Conservation (phyloP, 2,888 invertebrate species). For the Altica lythri region DNA sequence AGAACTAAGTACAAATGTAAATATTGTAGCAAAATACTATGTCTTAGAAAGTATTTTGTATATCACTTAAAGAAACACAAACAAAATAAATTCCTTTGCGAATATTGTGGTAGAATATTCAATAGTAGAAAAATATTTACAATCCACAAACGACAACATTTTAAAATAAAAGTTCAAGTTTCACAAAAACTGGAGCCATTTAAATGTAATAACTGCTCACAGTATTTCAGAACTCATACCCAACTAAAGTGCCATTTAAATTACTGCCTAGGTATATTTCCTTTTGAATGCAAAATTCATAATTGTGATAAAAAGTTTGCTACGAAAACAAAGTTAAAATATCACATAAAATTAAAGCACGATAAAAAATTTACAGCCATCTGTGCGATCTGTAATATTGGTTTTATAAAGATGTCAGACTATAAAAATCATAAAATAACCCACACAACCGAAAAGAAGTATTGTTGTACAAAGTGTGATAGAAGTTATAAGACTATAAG, state of each 20-base stretch:
- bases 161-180: constrained; percentile 17
- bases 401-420: constrained; percentile 54
- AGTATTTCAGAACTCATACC: constrained; percentile 50
- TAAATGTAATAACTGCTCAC: constrained; percentile 49
- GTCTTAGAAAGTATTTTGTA: constrained; percentile 44
- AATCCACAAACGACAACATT: constrained; percentile 37
- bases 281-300: constrained; percentile 47
- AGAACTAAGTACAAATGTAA: constrained; percentile 46
- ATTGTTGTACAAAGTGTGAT: constrained; percentile 50
- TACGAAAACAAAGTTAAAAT: constrained; percentile 51
- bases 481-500: constrained; percentile 55
- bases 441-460: constrained; percentile 55
- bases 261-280: constrained; percentile 51
- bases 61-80: constrained; percentile 49
- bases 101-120: constrained; percentile 50
- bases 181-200: constrained; percentile 41
- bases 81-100: constrained; percentile 48
- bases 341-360: constrained; percentile 53
- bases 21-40: constrained; percentile 49
- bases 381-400: constrained; percentile 55
- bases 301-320: constrained; percentile 53
- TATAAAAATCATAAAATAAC: constrained; percentile 54
- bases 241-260: constrained; percentile 53
- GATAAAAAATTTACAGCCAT: constrained; percentile 54
- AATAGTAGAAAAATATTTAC: constrained; percentile 40